A percentile compares a stretch with the other conserved stretches of the same genome.
phyloP scores from a whole-genome alignment of 2,113 vertebrate species.

The Phaetusa simplex region DNA sequence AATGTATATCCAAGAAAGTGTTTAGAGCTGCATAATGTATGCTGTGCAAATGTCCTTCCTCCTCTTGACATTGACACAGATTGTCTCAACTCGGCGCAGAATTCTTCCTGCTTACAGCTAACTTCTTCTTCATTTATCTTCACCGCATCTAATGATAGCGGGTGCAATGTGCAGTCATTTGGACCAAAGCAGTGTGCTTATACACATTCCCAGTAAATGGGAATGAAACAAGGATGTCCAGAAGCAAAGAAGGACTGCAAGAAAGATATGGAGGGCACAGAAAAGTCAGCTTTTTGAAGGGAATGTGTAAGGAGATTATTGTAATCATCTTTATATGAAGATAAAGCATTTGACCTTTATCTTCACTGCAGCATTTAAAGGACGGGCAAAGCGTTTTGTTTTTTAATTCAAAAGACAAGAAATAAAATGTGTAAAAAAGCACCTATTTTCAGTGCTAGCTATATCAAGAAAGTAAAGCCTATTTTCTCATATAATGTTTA shows the following conservation, averaged over 20 bases:
- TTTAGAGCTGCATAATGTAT: constrained; percentile 46
- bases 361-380: constrained; percentile 18
- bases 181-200: neutral
- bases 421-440: neutral
- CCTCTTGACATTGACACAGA: constrained; percentile 34
- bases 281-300: constrained; percentile 46
- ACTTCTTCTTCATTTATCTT: neutral
- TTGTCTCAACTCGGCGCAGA: neutral
- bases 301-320: constrained; percentile 35
- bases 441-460: neutral
- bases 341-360: constrained; percentile 62
- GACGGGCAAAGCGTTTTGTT: neutral
- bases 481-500: neutral
- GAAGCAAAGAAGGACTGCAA: constrained; percentile 14
- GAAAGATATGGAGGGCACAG: neutral
- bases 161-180: neutral
- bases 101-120: neutral
- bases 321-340: constrained; percentile 48
- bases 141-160: neutral
- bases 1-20: constrained; percentile 15
- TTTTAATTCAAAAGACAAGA: constrained; percentile 40
- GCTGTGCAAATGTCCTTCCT: constrained; percentile 17
- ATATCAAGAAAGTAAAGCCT: neutral
- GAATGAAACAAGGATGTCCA: constrained; percentile 19
- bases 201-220: neutral